These are phyloP conservation scores for Antheraea yamamai DNA, from an alignment of 2,888 invertebrate genomes.

Conservation along the genomic window DNA sequence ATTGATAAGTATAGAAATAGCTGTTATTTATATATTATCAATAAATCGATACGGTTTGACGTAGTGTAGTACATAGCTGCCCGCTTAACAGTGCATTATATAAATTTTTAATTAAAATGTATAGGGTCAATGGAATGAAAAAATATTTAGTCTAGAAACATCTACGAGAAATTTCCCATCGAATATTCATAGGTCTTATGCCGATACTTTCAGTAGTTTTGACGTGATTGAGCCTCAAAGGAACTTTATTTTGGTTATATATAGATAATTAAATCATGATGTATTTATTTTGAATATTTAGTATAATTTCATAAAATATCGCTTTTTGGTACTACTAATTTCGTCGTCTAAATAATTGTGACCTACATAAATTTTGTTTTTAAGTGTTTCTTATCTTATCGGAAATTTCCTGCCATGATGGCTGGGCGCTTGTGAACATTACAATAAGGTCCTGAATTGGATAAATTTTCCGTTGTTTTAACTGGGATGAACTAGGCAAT, in stretches of 20 bases:
- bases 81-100: too few relatives aligned
- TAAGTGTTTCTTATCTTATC: conserved; percentile 6
- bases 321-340: neutral
- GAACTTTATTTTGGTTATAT: too few relatives aligned
- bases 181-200: too few relatives aligned
- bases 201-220: too few relatives aligned
- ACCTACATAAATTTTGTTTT: neutral
- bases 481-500: neutral
- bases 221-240: too few relatives aligned
- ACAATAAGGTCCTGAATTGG: neutral
- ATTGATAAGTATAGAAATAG: neutral
- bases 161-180: too few relatives aligned
- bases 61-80: neutral
- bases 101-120: too few relatives aligned
- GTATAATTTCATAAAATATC: neutral
- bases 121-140: too few relatives aligned
- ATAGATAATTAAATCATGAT: too few relatives aligned
- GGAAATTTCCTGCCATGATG: neutral
- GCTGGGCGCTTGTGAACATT: neutral
- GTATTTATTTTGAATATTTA: neutral
- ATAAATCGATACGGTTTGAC: neutral
- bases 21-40: neutral
- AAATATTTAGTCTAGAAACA: too few relatives aligned
- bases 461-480: neutral
- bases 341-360: neutral